A percentile compares a stretch with the other conserved stretches of the same genome.
Conservation (phyloP, 1,140 invertebrate species). For the Microplitis demolitor region DNA sequence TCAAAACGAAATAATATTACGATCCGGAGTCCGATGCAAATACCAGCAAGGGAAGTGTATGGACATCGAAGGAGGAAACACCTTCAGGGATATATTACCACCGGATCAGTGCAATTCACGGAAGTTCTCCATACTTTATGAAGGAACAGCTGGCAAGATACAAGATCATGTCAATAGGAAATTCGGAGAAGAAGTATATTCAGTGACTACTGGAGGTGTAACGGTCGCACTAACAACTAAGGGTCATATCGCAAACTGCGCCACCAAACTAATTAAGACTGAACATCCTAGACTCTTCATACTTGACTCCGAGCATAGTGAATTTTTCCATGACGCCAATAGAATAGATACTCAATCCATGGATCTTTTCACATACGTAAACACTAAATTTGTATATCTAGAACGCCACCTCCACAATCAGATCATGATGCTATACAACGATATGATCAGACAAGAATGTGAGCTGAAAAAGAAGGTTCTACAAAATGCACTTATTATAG, state of each 20-base stretch:
- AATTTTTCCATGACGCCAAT: background rate
- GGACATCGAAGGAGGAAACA: no score
- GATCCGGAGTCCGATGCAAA: no score
- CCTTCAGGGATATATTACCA: no score
- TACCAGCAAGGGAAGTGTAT: no score
- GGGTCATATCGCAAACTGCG: background rate
- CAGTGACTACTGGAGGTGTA: no score
- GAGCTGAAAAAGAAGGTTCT: slow-evolving; percentile 26
- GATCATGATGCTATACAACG: background rate
- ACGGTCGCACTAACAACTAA: slow-evolving; percentile 15
- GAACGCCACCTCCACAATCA: background rate
- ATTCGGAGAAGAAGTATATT: no score
- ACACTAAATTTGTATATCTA: background rate
- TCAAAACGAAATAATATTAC: no score
- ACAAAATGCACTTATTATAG: slow-evolving; percentile 1
- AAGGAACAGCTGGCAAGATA: no score
- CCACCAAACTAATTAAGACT: background rate
- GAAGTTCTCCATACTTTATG: no score
- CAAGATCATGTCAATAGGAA: no score
- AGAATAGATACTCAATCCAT: background rate
- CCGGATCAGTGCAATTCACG: no score
- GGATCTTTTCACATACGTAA: slow-evolving; percentile 10
- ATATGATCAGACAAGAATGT: slow-evolving; percentile 15
- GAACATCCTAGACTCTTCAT: background rate
- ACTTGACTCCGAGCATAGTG: background rate